Conservation (phyloP, 2,113 vertebrate species). For the Stomatorhinus ivindoensis region DNA sequence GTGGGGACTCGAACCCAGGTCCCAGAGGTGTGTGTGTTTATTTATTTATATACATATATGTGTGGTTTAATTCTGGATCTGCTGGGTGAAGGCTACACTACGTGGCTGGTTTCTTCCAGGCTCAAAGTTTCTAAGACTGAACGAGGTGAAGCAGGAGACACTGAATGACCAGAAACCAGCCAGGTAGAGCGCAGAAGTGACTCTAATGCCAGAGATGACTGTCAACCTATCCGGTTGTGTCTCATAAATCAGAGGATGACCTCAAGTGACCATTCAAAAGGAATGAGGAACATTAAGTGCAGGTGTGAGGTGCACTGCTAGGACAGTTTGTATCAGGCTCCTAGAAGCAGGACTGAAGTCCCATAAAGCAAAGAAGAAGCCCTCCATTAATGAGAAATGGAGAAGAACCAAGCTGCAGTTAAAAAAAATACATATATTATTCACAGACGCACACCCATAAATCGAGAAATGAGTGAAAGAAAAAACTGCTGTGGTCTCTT, state of each 20-base stretch:
- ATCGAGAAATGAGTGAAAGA: background rate
- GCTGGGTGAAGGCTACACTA: background rate
- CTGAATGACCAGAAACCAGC: background rate
- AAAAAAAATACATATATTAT: background rate
- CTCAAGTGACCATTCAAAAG: background rate
- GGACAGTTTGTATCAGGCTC: background rate
- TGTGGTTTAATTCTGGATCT: background rate
- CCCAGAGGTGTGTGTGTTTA: too few species aligned
- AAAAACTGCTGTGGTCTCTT: background rate
- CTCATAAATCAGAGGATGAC: background rate
- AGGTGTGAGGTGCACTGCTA: background rate
- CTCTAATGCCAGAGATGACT: background rate
- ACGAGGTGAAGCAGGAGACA: background rate
- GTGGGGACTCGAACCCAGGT: too few species aligned
- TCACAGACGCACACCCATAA: background rate
- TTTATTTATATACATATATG: too few species aligned
- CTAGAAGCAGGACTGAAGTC: background rate
- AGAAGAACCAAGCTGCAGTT: background rate
- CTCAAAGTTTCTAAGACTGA: background rate
- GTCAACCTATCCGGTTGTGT: background rate
- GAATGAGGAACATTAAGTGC: background rate
- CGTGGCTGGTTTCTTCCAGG: background rate
- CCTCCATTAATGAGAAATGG: background rate
- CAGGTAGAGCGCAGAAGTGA: too few species aligned
- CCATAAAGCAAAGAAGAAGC: background rate